Conservation (phyloP, 2,888 invertebrate genomes). For the Xylocampa areola region DNA sequence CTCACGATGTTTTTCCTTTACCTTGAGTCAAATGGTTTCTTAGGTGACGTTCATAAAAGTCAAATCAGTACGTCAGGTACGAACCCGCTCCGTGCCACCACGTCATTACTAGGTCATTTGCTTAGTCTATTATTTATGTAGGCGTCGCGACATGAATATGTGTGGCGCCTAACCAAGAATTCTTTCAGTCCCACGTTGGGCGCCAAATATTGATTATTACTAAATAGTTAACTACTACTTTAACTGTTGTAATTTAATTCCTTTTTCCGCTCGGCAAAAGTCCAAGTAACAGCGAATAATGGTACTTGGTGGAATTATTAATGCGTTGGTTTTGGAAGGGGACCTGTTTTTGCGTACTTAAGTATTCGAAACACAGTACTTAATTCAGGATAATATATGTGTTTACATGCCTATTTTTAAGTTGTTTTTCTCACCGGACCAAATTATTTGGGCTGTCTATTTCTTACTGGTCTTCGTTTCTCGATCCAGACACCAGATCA, state of each 20-base stretch:
- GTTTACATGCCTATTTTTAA: constrained; percentile 6
- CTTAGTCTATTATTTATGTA: constrained; percentile 28
- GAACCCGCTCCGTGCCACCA: no score
- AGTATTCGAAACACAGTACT: constrained; percentile 3
- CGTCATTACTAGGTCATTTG: constrained; percentile 28
- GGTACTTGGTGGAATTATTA: constrained; percentile 16
- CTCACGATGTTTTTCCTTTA: no score
- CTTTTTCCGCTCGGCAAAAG: constrained; percentile 32
- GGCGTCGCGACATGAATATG: constrained; percentile 5
- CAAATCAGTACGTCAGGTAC: no score
- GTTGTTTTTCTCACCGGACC: not conserved
- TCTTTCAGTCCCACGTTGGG: constrained; percentile 34
- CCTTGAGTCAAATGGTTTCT: no score
- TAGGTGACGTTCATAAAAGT: no score
- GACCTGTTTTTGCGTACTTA: constrained; percentile 11
- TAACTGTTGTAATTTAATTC: constrained; percentile 20
- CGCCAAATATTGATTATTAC: constrained; percentile 53
- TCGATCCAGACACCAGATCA: no score
- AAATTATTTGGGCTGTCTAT: no score
- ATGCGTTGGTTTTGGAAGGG: constrained; percentile 25
- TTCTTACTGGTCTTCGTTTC: no score
- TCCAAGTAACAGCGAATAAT: constrained; percentile 32
- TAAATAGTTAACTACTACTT: constrained; percentile 1
- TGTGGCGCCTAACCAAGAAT: constrained; percentile 31
- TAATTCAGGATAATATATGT: constrained; percentile 4